Percentiles rank a stretch among this genome's conserved stretches.
Conservation (phyloP, 1,140 invertebrate genomes). For the Pissodes strobi region DNA sequence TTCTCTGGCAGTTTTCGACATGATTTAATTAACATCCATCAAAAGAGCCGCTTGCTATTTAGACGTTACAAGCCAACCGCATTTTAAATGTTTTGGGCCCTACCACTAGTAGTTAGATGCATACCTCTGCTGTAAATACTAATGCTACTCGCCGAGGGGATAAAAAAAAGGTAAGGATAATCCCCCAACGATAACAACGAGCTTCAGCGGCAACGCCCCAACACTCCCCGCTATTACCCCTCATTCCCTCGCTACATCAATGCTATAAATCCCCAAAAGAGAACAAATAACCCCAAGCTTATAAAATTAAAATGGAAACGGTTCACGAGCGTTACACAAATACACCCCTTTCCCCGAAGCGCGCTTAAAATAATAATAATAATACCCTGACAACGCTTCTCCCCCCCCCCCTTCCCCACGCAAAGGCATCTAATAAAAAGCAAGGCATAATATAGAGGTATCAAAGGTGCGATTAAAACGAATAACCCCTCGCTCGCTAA, state of each 20-base stretch:
- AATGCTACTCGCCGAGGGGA: constrained; percentile 64
- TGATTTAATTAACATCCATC: background rate
- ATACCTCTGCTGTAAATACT: constrained; percentile 60
- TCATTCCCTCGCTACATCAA: constrained; percentile 22
- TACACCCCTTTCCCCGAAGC: constrained; percentile 13
- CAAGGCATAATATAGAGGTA: too few species aligned
- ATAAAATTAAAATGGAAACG: constrained; percentile 22
- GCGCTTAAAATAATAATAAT: constrained; percentile 15
- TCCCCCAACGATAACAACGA: constrained; percentile 52
- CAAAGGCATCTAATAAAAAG: too few species aligned
- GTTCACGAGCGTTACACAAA: constrained; percentile 38
- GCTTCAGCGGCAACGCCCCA: constrained; percentile 56
- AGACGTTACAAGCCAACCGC: too few species aligned
- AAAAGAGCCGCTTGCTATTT: background rate
- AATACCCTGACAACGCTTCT: constrained; percentile 17
- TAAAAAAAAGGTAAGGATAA: constrained; percentile 51
- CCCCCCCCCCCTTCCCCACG: constrained; percentile 9
- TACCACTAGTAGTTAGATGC: constrained; percentile 23
- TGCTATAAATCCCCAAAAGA: constrained; percentile 19
- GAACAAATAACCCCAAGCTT: constrained; percentile 30
- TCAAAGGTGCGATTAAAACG: too few species aligned
- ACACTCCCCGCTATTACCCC: constrained; percentile 29
- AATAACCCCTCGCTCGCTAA: too few species aligned
- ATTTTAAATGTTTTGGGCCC: background rate
- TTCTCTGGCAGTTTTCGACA: too few species aligned